Percentiles rank a stretch among this genome's conserved stretches.
Conservation (phyloP, 2,797 vertebrate species). For the Mionectes olivaceus region DNA sequence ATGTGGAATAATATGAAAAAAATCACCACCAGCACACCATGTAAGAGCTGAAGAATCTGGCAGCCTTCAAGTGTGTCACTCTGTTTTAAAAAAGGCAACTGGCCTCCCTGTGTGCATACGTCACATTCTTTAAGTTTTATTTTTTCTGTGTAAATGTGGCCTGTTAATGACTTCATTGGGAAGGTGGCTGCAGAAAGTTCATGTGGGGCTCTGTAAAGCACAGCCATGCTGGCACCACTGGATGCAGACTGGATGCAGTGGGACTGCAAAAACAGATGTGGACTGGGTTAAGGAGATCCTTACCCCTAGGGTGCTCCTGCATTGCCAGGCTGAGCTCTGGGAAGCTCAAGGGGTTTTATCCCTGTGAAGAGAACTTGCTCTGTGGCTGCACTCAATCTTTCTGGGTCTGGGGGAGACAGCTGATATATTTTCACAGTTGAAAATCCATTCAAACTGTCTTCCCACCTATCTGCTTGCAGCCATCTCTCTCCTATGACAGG, state of each 20-base stretch:
- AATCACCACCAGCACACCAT: conserved; percentile 40
- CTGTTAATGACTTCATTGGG: not conserved
- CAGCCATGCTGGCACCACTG: not conserved
- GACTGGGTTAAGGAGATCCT: not conserved
- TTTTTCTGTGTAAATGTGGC: not conserved
- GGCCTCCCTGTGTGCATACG: conserved; percentile 21
- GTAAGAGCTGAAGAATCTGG: conserved; percentile 61
- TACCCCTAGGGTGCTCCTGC: not conserved
- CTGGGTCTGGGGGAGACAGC: not conserved
- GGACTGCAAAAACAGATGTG: not conserved
- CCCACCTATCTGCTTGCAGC: not conserved
- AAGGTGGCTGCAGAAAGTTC: not conserved
- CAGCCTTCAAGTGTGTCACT: conserved; percentile 40
- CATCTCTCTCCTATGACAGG: fast-evolving
- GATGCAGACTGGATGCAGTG: not conserved
- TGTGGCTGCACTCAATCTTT: not conserved
- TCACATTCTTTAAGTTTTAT: conserved; percentile 46
- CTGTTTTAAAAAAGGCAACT: conserved; percentile 50
- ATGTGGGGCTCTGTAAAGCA: not conserved
- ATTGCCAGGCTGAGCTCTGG: not conserved
- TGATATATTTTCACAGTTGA: not conserved
- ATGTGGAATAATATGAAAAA: conserved; percentile 43
- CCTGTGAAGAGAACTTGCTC: not conserved
- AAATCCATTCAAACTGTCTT: not conserved
- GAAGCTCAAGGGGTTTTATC: not conserved